Evolutionary conservation across 2,888 invertebrate genomes (phyloP).

Genomic region (Lymantria monacha): DNA sequence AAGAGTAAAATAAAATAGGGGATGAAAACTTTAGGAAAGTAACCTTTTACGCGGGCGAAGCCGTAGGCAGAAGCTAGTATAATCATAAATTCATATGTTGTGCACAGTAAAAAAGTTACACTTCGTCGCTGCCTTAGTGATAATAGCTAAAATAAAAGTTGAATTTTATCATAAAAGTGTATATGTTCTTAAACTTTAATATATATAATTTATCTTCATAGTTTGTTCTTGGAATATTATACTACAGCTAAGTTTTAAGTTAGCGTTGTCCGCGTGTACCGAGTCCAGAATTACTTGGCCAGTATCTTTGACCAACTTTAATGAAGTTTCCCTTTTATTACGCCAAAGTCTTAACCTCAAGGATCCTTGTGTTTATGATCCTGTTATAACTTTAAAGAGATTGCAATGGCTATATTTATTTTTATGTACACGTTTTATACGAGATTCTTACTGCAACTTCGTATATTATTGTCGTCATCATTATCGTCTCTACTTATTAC

Average conservation of each 20-base stretch:
- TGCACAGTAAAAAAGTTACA: too few relatives aligned
- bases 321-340: slow-evolving; percentile 76
- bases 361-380: slow-evolving; percentile 72
- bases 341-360: slow-evolving; percentile 57
- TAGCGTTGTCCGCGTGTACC: slow-evolving; percentile 36
- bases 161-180: too few relatives aligned
- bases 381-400: slow-evolving; percentile 71
- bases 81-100: too few relatives aligned
- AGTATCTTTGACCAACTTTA: slow-evolving; percentile 68
- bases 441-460: background rate
- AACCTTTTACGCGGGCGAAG: too few relatives aligned
- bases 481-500: too few relatives aligned
- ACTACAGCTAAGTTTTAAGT: slow-evolving; percentile 3
- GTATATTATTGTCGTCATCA: too few relatives aligned
- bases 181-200: too few relatives aligned
- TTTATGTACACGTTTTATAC: background rate
- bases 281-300: slow-evolving; percentile 53
- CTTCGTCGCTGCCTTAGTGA: too few relatives aligned
- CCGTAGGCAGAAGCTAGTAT: too few relatives aligned
- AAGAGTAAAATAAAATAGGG: too few relatives aligned
- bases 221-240: background rate
- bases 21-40: too few relatives aligned
- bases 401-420: slow-evolving; percentile 39
- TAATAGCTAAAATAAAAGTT: too few relatives aligned
- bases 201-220: background rate